These are phyloP conservation scores for Eira barbara DNA, from an alignment of 2,113 vertebrate genomes.

Conservation along the genomic window DNA sequence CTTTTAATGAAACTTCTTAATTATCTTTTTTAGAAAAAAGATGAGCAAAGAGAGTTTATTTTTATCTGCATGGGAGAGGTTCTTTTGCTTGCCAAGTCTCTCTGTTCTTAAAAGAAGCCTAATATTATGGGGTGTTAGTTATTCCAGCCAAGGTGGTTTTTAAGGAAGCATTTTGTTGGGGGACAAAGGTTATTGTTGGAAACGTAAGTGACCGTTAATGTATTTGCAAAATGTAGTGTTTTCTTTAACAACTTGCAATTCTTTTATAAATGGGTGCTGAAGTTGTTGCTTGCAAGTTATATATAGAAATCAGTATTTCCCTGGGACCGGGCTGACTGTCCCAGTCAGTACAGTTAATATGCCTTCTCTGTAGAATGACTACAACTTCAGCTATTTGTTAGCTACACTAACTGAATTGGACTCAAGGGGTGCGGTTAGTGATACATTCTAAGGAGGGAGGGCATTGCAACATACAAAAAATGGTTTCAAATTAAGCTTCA, in stretches of 20 bases:
- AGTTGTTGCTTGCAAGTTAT: not conserved
- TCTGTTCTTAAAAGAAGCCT: slow-evolving; percentile 60
- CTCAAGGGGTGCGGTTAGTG: not conserved
- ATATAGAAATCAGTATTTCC: slow-evolving; percentile 1
- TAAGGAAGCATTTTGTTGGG: not conserved
- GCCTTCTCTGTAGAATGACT: not conserved
- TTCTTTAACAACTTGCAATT: slow-evolving; percentile 25
- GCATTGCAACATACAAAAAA: not conserved
- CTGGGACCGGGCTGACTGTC: not conserved
- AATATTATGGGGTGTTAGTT: slow-evolving; percentile 33
- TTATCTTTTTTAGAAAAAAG: slow-evolving; percentile 63
- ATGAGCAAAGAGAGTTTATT: slow-evolving; percentile 63
- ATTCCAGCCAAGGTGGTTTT: slow-evolving; percentile 40
- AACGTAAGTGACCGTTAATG: not conserved
- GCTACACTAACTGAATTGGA: slow-evolving; percentile 12
- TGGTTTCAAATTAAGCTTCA: slow-evolving; percentile 16
- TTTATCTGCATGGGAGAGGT: slow-evolving; percentile 65
- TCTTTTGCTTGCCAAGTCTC: slow-evolving; percentile 55
- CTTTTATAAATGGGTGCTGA: slow-evolving; percentile 1
- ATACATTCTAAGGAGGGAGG: not conserved
- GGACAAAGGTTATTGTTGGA: not conserved
- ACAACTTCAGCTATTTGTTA: slow-evolving; percentile 29
- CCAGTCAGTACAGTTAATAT: not conserved
- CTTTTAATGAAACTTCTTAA: slow-evolving; percentile 67
- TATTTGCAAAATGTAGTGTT: slow-evolving; percentile 16